phyloP scores from a whole-genome alignment of 2,888 invertebrate species.

The Teinopalpus imperialis region DNA sequence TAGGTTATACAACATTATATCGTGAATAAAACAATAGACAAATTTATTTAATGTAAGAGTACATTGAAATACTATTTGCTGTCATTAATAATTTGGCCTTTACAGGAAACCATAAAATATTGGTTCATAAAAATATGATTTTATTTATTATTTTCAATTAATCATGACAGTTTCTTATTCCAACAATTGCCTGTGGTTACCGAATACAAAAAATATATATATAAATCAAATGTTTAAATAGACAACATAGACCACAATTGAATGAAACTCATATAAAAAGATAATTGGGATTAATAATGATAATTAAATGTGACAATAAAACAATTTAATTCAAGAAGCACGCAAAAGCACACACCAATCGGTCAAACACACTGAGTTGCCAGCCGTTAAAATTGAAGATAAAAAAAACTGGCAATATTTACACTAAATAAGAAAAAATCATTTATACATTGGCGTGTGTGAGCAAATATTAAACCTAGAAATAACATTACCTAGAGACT shows the following conservation, averaged over 20 bases:
- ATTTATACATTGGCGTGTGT: conserved; percentile 50
- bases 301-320: conserved; percentile 28
- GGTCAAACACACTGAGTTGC: conserved; percentile 29
- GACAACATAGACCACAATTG: neutral
- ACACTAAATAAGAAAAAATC: conserved; percentile 32
- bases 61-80: conserved; percentile 1
- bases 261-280: neutral
- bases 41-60: neutral
- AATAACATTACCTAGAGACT: conserved; percentile 70
- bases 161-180: neutral
- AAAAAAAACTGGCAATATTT: conserved; percentile 33
- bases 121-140: neutral
- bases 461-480: conserved; percentile 65
- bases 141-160: neutral
- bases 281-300: conserved; percentile 4
- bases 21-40: neutral
- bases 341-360: conserved; percentile 32
- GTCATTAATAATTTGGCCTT: neutral
- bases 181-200: neutral
- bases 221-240: no score
- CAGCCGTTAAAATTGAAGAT: conserved; percentile 19
- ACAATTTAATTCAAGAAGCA: conserved; percentile 43
- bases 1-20: neutral
- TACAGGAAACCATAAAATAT: no score
- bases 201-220: neutral